Evolutionary conservation across 2,797 vertebrate species (phyloP), one percentile per base, ranked within the genome.

Genomic region (Natrix natrix): DNA sequence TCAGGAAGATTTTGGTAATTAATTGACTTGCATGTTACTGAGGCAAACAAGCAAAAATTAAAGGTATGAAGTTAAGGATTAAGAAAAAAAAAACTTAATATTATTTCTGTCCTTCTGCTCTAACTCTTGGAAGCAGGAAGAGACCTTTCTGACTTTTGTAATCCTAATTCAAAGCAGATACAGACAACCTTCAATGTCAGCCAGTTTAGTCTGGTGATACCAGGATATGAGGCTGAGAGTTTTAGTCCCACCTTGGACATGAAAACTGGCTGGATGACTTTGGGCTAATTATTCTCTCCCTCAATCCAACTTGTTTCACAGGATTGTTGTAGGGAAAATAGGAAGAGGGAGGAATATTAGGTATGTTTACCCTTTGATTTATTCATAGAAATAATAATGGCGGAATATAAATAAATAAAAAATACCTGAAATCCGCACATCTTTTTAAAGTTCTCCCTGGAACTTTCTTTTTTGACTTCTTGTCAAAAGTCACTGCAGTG

Each of bases 1-100:
- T 92, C 61, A 91, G 92, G 94, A 60, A 96, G 93, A 93, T 93
- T 92, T 94, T 5, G 94, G 86, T 95, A 96, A 92, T 88, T 96
- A 54, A 96, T 87, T 94, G 93, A 92, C 91, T 96, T 94, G 57
- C 52, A 96, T 95, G 93, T 95, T 83, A 20, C 96, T 93, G 94
- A 93, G 93, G 88, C 92, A 3, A 0, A 69, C 3, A 88, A 24
- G 43, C 14, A 24, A 59, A 59, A 88, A 59, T 89, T 92, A 94
- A 94, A 94, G 94, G 83, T 94, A 94, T 92, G 93, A 93, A 86
- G 37, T 91, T 90, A 90, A 92, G 37, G 69, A 74, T 56, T 69
- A 63, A 55, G 32, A 28, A 89, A 94, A 17, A 4, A 91, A 24
- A 55, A 0, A 16, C 28, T 69, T 32, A 55, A 56, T 90, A 56